These are phyloP conservation scores for Agriotes lineatus DNA, from an alignment of 2,888 invertebrate genomes.

Conservation along the genomic window DNA sequence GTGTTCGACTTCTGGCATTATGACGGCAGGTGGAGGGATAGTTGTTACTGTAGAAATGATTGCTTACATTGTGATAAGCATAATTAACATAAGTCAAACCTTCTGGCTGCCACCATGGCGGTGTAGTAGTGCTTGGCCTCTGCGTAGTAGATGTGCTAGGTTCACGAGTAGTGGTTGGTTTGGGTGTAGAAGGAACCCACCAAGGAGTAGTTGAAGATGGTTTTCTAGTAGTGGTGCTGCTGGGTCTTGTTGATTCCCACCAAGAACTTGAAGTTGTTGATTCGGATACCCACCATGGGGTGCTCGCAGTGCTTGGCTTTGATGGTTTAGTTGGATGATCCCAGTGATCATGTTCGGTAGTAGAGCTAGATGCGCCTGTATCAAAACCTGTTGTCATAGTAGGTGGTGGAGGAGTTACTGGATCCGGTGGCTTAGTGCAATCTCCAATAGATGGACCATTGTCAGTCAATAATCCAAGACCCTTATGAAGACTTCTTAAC, in stretches of 20 bases:
- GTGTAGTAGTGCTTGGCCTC: conserved; percentile 41
- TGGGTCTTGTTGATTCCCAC: conserved; percentile 53
- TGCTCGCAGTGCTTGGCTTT: conserved; percentile 46
- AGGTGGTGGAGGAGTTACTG: conserved; percentile 82
- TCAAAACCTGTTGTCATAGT: conserved; percentile 78
- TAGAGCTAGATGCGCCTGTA: conserved; percentile 63
- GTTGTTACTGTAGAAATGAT: conserved; percentile 55
- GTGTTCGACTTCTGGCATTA: conserved; percentile 65
- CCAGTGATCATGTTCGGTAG: conserved; percentile 50
- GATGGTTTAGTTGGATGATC: conserved; percentile 51
- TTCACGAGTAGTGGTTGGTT: conserved; percentile 40
- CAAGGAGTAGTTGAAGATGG: conserved; percentile 53
- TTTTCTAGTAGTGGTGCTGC: conserved; percentile 49
- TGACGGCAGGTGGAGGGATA: conserved; percentile 65
- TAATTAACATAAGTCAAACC: too few species aligned
- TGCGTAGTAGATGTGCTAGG: conserved; percentile 43
- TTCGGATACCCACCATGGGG: conserved; percentile 58
- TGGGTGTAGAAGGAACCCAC: conserved; percentile 46
- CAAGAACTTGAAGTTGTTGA: conserved; percentile 58
- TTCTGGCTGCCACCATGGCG: conserved; percentile 41
- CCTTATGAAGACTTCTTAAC: conserved; percentile 81
- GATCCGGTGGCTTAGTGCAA: conserved; percentile 79
- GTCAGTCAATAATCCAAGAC: conserved; percentile 73
- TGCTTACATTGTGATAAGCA: background rate
- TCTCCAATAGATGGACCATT: conserved; percentile 69